Evolutionary conservation across 2,113 vertebrate species (phyloP).

Genomic region (Macaca nemestrina): DNA sequence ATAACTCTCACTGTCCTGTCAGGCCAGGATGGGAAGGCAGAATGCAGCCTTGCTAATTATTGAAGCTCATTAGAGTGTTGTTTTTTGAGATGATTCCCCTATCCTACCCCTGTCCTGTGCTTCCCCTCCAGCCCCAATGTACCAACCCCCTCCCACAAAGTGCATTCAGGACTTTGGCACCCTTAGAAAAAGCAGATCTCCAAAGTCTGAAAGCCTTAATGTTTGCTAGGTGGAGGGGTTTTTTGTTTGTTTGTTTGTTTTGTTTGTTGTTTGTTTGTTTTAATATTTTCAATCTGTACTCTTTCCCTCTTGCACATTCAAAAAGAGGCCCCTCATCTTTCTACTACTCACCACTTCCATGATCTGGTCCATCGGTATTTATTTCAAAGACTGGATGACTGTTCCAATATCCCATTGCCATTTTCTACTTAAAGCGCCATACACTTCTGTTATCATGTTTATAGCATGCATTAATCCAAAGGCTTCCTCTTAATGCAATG

Average conservation of each 20-base stretch:
- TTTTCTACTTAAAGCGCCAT: not conserved
- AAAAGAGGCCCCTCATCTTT: not conserved
- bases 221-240: not conserved
- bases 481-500: not conserved
- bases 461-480: not conserved
- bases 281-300: not conserved
- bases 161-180: not conserved
- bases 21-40: constrained; percentile 35
- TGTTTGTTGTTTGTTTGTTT: not conserved
- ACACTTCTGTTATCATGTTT: not conserved
- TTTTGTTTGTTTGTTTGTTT: not conserved
- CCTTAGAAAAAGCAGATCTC: not conserved
- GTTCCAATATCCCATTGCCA: not conserved
- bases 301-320: not conserved
- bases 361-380: not conserved
- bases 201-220: not conserved
- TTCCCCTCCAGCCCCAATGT: not conserved
- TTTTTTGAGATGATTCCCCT: not conserved
- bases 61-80: not conserved
- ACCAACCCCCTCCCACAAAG: not conserved
- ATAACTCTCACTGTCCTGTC: constrained; percentile 59
- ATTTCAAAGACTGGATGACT: not conserved
- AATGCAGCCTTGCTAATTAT: constrained; percentile 59
- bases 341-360: not conserved
- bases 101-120: not conserved